Evolutionary conservation across 2,797 vertebrate species (phyloP).

Genomic region (Malacoctenus gilli): DNA sequence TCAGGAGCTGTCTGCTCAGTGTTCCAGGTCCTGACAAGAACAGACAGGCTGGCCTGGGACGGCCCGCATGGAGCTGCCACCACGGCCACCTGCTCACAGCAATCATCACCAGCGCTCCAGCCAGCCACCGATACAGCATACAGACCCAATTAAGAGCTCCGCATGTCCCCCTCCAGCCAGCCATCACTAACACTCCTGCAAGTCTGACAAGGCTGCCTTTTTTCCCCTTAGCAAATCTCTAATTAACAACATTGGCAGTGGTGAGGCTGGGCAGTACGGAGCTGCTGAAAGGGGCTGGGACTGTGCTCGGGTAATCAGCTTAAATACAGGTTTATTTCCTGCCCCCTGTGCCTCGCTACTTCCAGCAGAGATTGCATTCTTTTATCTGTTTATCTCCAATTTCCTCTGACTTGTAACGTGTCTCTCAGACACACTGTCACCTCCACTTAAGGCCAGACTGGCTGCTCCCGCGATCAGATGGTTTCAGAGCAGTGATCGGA

Average conservation of each 20-base stretch:
- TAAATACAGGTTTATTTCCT: conserved; percentile 87
- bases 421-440: conserved; percentile 81
- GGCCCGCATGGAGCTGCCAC: conserved; percentile 81
- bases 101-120: conserved; percentile 84
- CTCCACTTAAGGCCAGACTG: conserved; percentile 65
- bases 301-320: conserved; percentile 86
- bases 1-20: conserved; percentile 85
- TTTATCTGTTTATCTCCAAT: conserved; percentile 84
- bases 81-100: conserved; percentile 85
- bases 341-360: conserved; percentile 76
- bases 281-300: conserved; percentile 81
- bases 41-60: conserved; percentile 82
- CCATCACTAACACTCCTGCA: conserved; percentile 88
- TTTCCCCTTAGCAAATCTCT: conserved; percentile 79
- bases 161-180: conserved; percentile 83
- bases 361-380: conserved; percentile 80
- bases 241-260: conserved; percentile 82
- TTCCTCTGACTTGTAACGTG: conserved; percentile 80
- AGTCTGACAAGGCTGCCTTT: conserved; percentile 84
- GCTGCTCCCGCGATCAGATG: conserved; percentile 62
- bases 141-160: conserved; percentile 87
- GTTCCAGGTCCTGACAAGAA: conserved; percentile 84
- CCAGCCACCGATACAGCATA: conserved; percentile 83
- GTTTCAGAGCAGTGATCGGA: conserved; percentile 65
- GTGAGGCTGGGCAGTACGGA: conserved; percentile 62